Percentiles rank a stretch among this genome's conserved stretches.
phyloP scores from a whole-genome alignment of 2,113 vertebrate species.

The Pomatorhinus ruficollis region DNA sequence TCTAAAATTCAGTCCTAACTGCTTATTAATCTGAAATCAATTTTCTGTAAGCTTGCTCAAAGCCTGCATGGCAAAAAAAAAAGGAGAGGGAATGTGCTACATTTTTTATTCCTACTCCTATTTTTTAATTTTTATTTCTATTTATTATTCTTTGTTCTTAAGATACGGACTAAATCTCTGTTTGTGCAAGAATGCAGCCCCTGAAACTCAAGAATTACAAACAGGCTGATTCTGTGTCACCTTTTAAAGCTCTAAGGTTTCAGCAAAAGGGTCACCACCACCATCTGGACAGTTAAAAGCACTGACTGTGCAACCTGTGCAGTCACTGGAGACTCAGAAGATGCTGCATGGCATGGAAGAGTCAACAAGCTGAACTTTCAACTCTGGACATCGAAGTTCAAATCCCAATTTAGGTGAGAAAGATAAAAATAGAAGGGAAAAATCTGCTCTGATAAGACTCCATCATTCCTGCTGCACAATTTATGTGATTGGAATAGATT shows the following conservation, averaged over 20 bases:
- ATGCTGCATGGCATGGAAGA: neutral
- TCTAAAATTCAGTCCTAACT: neutral
- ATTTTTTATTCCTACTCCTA: neutral
- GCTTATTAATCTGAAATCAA: neutral
- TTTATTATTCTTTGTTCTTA: neutral
- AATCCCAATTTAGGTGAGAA: slow-evolving; percentile 47
- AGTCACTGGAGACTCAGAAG: neutral
- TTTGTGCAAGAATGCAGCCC: neutral
- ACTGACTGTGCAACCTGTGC: neutral
- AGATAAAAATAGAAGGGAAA: slow-evolving; percentile 59
- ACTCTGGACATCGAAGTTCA: slow-evolving; percentile 17
- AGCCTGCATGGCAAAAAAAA: neutral
- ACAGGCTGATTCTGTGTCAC: neutral
- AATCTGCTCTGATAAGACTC: slow-evolving; percentile 31
- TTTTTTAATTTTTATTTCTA: neutral
- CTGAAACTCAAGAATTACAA: neutral
- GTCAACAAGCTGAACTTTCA: slow-evolving; percentile 6
- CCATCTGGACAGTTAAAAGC: neutral
- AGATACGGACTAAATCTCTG: neutral
- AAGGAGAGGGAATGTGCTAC: rapidly evolving
- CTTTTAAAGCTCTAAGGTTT: neutral
- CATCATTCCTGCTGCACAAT: slow-evolving; percentile 22
- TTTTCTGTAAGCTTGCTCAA: neutral
- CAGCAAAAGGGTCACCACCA: neutral
- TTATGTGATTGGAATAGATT: slow-evolving; percentile 53